Evolutionary conservation across 2,797 vertebrate species (phyloP), one percentile per base, ranked within the genome.

Genomic region (Coendou prehensilis): DNA sequence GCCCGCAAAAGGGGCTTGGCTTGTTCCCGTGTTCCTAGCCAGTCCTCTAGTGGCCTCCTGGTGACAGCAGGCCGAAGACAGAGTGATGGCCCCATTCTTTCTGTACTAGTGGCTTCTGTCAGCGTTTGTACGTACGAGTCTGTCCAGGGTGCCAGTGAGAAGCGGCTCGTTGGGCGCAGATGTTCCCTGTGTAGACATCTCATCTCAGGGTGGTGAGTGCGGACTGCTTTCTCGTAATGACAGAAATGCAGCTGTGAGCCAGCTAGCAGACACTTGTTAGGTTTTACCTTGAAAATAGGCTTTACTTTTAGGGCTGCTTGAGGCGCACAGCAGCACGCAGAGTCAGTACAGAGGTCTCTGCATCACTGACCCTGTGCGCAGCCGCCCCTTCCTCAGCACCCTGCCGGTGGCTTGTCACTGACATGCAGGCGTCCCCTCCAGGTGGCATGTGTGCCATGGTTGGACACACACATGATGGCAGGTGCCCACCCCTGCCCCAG

Each of bases 161-260:
- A 54, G 6, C 33, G 11, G 1, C 20, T 26, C 9, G 0, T 30
- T 23, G 1, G 61, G 28, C 1, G 5, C 52, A 13, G 0, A 4
- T 26, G 6, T 13, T 30, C 23, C 61, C 30, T 30, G 41, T 63
- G 9, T 20, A 41, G 57, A 1, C 28, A 13, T 69, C 64, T 92
- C n/a, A 41, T 71, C 59, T 78, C 85, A 81, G n/a, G 79, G 50
- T 33, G 45, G 33, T 61, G 33, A 26, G 10, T 57, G 18, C 18
- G 56, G 10, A 23, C 5, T 1, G n/a, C 81, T 82, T 89, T 85
- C 50, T 41, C 4, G 1, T 61, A 23, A 78, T 50, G 50, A 9
- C 28, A 63, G 80, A 50, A 90, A 54, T 41, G 64, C 23, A 56
- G 41, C 9, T 54, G 33, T 57, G 26, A 82, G 33, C 23, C 52